Base-by-base conservation (phyloP, 2,797 vertebrate genomes). In the Phoxinus dragarum region DNA sequence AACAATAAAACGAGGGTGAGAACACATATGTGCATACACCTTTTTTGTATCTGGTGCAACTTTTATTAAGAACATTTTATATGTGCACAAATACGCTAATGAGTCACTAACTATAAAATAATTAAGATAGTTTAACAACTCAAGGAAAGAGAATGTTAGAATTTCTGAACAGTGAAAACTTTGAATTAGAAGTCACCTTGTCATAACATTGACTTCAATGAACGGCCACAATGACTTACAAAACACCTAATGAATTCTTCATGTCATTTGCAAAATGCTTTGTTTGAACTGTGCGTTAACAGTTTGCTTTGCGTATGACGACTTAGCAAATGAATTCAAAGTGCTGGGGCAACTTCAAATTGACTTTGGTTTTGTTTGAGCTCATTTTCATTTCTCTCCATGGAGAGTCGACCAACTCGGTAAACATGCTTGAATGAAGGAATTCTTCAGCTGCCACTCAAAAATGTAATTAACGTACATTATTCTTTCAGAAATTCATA, bases 321-420 rank as follows among this genome's bases (percentile, higher is more conserved):
- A 87, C 82, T 89, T 89, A 86, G 88, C 89, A 90, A 92, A 90
- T 88, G 78, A 89, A 86, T 91, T 90, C 81, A 82, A 90, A 90
- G 85, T 89, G 88, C 91, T 68, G 75, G 89, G 79, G 86, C 91
- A 84, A 92, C 93, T 92, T 94, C 91, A 94, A 93, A 94, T 93
- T 91, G 87, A 90, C 88, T 89, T 82, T 87, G 87, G 85, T 86
- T 86, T 90, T 91, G 85, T 82, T 84, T 82, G 81, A 81, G 59
- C 82, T 87, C 61, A 87, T 94, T 93, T 93, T 88, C 92, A 93
- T 94, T 93, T 93, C 91, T 90, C 89, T 87, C 89, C 87, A 88
- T 71, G 76, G 86, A 68, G 89, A 86, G 84, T 89, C 74, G 89
- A 92, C 90, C 90, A 90, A 90, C 89, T 92, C 34, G 8, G 91